Evolutionary conservation across 1,140 invertebrate genomes (phyloP), one percentile per base, ranked within the genome.

Genomic region (Drosophila malerkotliana): DNA sequence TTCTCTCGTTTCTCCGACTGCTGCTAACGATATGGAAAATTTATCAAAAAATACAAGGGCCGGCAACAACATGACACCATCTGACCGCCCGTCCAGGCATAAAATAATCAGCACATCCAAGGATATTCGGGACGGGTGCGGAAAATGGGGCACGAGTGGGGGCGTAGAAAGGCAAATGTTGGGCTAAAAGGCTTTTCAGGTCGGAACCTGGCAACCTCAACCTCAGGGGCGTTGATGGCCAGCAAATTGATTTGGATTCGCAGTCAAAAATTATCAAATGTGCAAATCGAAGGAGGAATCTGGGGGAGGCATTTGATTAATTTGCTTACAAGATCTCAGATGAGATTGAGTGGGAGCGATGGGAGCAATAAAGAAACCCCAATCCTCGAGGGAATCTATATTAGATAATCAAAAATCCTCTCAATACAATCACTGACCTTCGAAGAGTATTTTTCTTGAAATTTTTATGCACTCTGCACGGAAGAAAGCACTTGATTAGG

Each of bases 21-120:
- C 69, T 69, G 82, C 79, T 88, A 88, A 88, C 83, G 83, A 88
- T 88, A 88, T 88, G 83, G 76, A 88, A 83, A 88, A 88, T 88
- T 88, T 83, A 88, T 88, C 83, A 88, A 88, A 88, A 83, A 84
- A 72, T 74, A 72, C 57, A 78, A 87, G 32, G 71, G 59, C 14
- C 37, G 55, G 37, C 74, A 57, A 67, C 74, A 85, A 81, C 83
- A 87, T 78, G 77, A 80, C 60, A 81, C 78, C 78, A 67, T 32
- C 67, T 69, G 52, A 69, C 67, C 67, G 44, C 47, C 32, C 64
- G 63, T 53, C 44, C 82, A 78, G 82, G 75, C 82, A 88, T 88
- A 79, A 87, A 87, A 87, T 87, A 88, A 87, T 87, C 79, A 83
- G 72, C 68, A 47, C 63, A 79, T 58, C 63, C 55, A 75, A 37